These are phyloP conservation scores for Chrysopilus asiliformis DNA, from an alignment of 2,888 invertebrate genomes.

Conservation along the genomic window DNA sequence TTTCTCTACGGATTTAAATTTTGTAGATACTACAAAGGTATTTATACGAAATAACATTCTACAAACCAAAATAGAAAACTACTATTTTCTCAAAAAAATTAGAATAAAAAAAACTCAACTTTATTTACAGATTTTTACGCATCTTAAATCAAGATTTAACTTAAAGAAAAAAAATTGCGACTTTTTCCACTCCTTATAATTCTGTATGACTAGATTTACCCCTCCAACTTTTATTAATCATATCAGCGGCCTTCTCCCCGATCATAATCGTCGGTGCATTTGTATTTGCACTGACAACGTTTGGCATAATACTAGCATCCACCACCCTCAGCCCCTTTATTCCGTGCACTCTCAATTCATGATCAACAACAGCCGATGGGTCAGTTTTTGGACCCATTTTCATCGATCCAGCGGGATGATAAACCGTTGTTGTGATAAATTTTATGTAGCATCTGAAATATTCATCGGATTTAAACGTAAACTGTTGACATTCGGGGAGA, in stretches of 20 bases:
- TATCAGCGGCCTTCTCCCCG: constrained; percentile 49
- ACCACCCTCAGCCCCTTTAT: constrained; percentile 43
- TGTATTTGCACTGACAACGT: constrained; percentile 46
- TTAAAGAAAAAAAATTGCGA: too few relatives aligned
- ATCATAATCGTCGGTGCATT: constrained; percentile 51
- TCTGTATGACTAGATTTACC: too few relatives aligned
- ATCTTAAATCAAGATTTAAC: too few relatives aligned
- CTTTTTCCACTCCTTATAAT: too few relatives aligned
- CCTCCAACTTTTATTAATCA: too few relatives aligned
- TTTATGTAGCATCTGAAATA: constrained; percentile 77
- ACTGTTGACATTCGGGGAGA: constrained; percentile 19
- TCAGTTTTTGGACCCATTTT: constrained; percentile 45
- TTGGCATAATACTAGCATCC: constrained; percentile 55
- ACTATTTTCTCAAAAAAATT: too few relatives aligned
- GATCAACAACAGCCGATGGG: constrained; percentile 41
- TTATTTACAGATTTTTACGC: too few relatives aligned
- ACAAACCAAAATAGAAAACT: too few relatives aligned
- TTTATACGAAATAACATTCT: too few relatives aligned
- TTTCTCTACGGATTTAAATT: too few relatives aligned
- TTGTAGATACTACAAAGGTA: too few relatives aligned
- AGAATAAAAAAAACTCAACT: too few relatives aligned
- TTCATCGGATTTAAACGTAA: constrained; percentile 33
- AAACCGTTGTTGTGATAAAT: constrained; percentile 63
- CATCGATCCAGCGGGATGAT: constrained; percentile 54
- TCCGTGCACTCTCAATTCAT: constrained; percentile 41